phyloP scores from a whole-genome alignment of 2,797 vertebrate genomes.

The Lagorchestes hirsutus region DNA sequence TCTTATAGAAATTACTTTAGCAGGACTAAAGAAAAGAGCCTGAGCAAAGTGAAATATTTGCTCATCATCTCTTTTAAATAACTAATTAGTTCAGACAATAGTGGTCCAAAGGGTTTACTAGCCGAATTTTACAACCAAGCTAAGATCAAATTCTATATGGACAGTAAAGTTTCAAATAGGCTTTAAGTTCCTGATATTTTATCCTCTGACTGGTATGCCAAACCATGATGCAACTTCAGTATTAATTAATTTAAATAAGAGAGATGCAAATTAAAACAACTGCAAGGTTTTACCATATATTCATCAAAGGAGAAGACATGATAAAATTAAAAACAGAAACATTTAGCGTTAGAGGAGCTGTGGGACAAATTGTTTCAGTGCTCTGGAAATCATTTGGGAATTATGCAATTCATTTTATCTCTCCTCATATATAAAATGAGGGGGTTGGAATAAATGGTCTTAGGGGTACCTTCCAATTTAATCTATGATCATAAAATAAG shows the following conservation, averaged over 20 bases:
- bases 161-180: slow-evolving; percentile 7
- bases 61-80: slow-evolving; percentile 3
- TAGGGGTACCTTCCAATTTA: background rate
- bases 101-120: background rate
- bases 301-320: background rate
- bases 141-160: background rate
- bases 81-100: background rate
- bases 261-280: background rate
- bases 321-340: background rate
- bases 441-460: background rate
- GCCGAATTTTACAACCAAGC: slow-evolving; percentile 4
- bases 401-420: background rate
- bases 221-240: background rate
- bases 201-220: background rate
- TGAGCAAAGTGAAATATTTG: background rate
- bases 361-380: background rate
- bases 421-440: background rate
- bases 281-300: background rate
- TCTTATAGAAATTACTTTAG: background rate
- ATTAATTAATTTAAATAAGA: background rate
- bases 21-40: background rate
- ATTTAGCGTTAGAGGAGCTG: background rate
- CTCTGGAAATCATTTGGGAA: background rate
- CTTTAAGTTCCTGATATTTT: background rate
- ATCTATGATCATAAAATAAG: background rate